phyloP scores from a whole-genome alignment of 2,797 vertebrate species.

The Pipistrellus pipistrellus region DNA sequence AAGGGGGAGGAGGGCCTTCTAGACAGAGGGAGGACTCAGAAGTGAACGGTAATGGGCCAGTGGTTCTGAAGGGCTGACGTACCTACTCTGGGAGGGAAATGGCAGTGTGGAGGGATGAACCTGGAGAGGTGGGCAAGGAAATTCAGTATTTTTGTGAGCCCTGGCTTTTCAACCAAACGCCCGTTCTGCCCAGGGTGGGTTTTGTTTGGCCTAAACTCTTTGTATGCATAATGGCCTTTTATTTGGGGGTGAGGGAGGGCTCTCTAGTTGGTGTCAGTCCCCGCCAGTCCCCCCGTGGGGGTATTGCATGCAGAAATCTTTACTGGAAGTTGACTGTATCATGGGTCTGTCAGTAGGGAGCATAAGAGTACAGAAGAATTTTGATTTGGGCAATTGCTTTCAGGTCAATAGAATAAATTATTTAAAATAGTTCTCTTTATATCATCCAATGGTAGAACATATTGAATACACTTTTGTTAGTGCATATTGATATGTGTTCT shows the following conservation, averaged over 20 bases:
- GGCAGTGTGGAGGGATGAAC: not conserved
- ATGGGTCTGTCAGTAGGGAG: not conserved
- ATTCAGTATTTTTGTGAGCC: not conserved
- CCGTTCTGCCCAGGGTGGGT: not conserved
- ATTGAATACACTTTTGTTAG: conserved; percentile 14
- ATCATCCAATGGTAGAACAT: not conserved
- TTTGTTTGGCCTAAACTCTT: conserved; percentile 20
- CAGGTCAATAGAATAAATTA: not conserved
- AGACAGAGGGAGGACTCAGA: not conserved
- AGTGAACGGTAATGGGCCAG: not conserved
- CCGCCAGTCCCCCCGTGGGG: not conserved
- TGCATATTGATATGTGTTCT: conserved; percentile 17
- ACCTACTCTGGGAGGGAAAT: not conserved
- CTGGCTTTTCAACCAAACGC: conserved; percentile 47
- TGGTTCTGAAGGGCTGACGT: not conserved
- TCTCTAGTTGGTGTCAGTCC: not conserved
- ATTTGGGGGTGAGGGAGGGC: not conserved
- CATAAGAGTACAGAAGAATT: conserved; percentile 2
- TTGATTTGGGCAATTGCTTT: conserved; percentile 52
- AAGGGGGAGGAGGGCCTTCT: not conserved
- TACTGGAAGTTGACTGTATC: not conserved
- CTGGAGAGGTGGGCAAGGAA: not conserved
- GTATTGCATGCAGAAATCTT: not conserved
- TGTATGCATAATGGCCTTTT: conserved; percentile 14
- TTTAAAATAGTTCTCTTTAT: not conserved